A percentile compares a stretch with the other conserved stretches of the same genome.
Conservation (phyloP, 2,888 invertebrate genomes). For the Spodoptera littoralis region DNA sequence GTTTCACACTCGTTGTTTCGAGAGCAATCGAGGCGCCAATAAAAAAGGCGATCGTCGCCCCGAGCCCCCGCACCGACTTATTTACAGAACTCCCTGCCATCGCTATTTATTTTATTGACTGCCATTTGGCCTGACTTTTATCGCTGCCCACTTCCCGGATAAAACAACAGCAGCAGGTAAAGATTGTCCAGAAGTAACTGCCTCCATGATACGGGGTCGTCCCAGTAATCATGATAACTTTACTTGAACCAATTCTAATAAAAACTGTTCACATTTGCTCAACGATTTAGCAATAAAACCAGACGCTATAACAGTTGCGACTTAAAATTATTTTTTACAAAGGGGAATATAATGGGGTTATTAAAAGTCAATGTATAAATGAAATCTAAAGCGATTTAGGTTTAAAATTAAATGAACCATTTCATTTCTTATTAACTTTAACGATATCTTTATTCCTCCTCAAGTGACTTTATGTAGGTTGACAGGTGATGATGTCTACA, state of each 20-base stretch:
- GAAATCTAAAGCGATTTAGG: neutral
- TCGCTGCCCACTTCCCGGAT: conserved; percentile 85
- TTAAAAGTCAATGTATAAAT: conserved; percentile 17
- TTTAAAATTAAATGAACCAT: conserved; percentile 1
- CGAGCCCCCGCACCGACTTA: conserved; percentile 84
- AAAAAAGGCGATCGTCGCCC: conserved; percentile 89
- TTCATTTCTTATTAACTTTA: conserved; percentile 2
- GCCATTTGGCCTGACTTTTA: conserved; percentile 88
- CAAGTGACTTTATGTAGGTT: too few relatives aligned
- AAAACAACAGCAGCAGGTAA: conserved; percentile 85
- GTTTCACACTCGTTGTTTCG: conserved; percentile 85
- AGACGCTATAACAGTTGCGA: conserved; percentile 17
- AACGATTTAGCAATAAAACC: conserved; percentile 19
- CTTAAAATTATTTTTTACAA: conserved; percentile 18
- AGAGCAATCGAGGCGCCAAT: conserved; percentile 89
- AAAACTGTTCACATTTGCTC: conserved; percentile 48
- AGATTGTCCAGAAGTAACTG: conserved; percentile 57
- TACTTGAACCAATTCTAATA: conserved; percentile 40
- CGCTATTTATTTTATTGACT: conserved; percentile 89
- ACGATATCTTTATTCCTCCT: conserved; percentile 1
- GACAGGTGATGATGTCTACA: too few relatives aligned
- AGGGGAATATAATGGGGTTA: conserved; percentile 38
- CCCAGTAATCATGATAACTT: conserved; percentile 56
- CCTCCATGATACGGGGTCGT: conserved; percentile 46
- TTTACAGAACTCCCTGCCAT: conserved; percentile 88